phyloP scores from a whole-genome alignment of 2,888 invertebrate genomes.

The Gnatocerus cornutus region DNA sequence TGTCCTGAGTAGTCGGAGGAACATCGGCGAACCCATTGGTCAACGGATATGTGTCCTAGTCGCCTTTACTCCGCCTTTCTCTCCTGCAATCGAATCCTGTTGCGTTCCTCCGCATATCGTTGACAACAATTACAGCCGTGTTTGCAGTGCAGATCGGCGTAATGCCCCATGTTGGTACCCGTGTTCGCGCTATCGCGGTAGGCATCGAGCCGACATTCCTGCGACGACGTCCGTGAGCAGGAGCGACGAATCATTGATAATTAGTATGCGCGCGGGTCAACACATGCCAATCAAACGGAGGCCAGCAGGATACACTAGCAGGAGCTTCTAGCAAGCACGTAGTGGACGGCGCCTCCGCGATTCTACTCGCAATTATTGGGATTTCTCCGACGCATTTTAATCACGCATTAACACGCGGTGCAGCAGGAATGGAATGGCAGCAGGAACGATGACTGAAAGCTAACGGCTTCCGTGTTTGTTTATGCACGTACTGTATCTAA shows the following conservation, averaged over 20 bases:
- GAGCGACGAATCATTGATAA: conserved; percentile 53
- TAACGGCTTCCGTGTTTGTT: background rate
- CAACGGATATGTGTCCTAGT: conserved; percentile 73
- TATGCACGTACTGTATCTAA: too few relatives aligned
- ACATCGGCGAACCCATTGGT: conserved; percentile 80
- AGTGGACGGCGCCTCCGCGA: conserved; percentile 59
- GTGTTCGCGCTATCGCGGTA: conserved; percentile 55
- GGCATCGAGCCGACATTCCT: conserved; percentile 49
- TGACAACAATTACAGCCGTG: conserved; percentile 47
- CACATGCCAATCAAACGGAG: conserved; percentile 58
- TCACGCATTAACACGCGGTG: conserved; percentile 48
- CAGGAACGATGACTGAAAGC: background rate
- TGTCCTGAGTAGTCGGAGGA: conserved; percentile 66
- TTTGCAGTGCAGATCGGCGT: conserved; percentile 46
- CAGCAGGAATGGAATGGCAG: background rate
- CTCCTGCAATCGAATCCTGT: conserved; percentile 61
- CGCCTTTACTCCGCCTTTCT: conserved; percentile 75
- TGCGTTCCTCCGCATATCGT: conserved; percentile 48
- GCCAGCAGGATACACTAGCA: conserved; percentile 46
- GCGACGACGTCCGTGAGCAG: conserved; percentile 2
- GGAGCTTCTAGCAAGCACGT: conserved; percentile 57
- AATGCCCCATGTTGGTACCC: conserved; percentile 56
- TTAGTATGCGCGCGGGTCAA: conserved; percentile 59
- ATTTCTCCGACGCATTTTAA: conserved; percentile 59
- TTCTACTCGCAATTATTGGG: conserved; percentile 59